Evolutionary conservation across 2,113 vertebrate species (phyloP).

Genomic region (Bagarius yarrelli): DNA sequence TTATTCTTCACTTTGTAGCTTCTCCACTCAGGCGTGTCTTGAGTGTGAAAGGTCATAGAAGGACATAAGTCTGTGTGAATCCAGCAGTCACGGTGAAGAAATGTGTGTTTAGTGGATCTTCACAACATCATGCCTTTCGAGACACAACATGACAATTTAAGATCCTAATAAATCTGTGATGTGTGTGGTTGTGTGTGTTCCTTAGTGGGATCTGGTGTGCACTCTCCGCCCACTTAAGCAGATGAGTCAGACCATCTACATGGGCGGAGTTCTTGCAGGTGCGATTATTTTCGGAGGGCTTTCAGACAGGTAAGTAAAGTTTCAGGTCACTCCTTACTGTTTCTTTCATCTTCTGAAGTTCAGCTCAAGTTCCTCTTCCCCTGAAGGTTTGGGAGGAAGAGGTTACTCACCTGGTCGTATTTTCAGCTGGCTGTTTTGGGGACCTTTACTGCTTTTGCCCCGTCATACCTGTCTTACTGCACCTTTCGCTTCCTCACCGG

Average conservation of each 20-base stretch:
- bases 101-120: neutral
- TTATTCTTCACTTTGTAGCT: too few species aligned
- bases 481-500: slow-evolving; percentile 79
- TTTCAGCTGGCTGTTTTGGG: slow-evolving; percentile 77
- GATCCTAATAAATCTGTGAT: neutral
- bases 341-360: slow-evolving; percentile 4
- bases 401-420: slow-evolving; percentile 79
- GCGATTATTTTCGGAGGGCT: slow-evolving; percentile 68
- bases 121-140: neutral
- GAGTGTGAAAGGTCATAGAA: neutral
- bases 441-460: slow-evolving; percentile 69
- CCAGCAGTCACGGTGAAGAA: neutral
- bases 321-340: neutral
- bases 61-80: neutral
- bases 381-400: slow-evolving; percentile 79
- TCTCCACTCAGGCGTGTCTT: neutral
- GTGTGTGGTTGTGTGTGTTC: neutral
- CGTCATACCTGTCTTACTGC: slow-evolving; percentile 76
- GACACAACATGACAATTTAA: neutral
- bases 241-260: slow-evolving; percentile 77
- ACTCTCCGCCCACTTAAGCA: slow-evolving; percentile 69
- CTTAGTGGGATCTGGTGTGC: slow-evolving; percentile 79
- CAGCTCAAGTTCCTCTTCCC: slow-evolving; percentile 18
- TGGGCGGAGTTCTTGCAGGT: slow-evolving; percentile 73
- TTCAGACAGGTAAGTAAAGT: slow-evolving; percentile 71